phyloP scores from a whole-genome alignment of 2,888 invertebrate species.

The Buathra laborator region DNA sequence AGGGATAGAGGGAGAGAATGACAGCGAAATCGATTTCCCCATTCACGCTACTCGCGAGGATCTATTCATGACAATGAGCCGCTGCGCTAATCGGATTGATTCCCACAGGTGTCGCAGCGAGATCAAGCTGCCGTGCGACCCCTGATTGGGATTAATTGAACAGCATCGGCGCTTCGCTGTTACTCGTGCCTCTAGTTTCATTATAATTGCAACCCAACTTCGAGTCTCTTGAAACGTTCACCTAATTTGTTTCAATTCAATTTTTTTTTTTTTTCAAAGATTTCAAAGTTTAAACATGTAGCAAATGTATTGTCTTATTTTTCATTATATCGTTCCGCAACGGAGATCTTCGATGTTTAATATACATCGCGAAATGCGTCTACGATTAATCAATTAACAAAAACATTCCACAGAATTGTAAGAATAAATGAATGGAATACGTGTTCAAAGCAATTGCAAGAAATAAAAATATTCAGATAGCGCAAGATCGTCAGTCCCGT shows the following conservation, averaged over 20 bases:
- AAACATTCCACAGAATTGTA: neutral
- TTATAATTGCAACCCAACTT: neutral
- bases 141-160: slow-evolving; percentile 1
- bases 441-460: neutral
- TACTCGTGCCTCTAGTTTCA: neutral
- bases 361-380: no score
- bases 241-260: no score
- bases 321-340: no score
- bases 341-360: no score
- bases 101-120: slow-evolving; percentile 16
- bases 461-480: neutral
- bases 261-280: no score
- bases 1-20: neutral
- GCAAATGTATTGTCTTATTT: no score
- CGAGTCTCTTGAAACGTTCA: no score
- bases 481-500: slow-evolving; percentile 33
- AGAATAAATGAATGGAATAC: neutral
- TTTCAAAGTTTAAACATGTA: no score
- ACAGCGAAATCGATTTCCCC: neutral
- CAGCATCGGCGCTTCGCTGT: neutral
- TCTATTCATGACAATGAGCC: neutral
- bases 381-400: neutral
- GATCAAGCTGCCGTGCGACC: neutral
- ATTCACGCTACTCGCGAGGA: neutral
- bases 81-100: neutral